These are phyloP conservation scores for Calliopum simillimum DNA, from an alignment of 2,888 invertebrate genomes.

Conservation along the genomic window DNA sequence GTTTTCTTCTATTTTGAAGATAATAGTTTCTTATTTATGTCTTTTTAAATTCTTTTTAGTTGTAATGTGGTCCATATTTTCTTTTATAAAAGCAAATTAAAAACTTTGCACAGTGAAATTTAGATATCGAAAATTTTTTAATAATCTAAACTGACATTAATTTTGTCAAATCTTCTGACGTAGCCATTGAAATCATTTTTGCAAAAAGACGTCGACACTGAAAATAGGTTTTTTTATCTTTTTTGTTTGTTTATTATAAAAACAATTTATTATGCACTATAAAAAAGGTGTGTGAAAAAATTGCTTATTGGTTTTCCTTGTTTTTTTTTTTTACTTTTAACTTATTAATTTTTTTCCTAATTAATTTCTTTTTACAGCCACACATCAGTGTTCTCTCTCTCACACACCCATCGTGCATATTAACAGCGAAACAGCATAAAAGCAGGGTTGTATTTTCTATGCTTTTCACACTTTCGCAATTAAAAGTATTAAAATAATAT, in stretches of 20 bases:
- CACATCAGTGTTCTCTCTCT: constrained; percentile 15
- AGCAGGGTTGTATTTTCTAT: constrained; percentile 3
- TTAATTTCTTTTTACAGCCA: background rate
- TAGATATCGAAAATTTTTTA: constrained; percentile 13
- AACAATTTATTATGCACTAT: constrained; percentile 4
- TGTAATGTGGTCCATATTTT: no score
- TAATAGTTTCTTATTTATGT: no score
- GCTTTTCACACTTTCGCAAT: constrained; percentile 13
- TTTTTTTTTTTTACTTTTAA: constrained; percentile 21
- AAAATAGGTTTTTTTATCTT: constrained; percentile 8
- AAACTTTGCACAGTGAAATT: no score
- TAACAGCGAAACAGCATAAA: background rate
- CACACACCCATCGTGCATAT: background rate
- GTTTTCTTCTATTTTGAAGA: no score
- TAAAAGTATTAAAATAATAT: background rate
- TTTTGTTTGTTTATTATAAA: background rate
- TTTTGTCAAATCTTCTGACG: constrained; percentile 28
- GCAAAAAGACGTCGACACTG: background rate
- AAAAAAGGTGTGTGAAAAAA: constrained; percentile 14
- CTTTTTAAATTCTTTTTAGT: no score
- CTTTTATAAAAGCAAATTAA: no score
- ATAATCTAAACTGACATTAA: constrained; percentile 23
- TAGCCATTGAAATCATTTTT: constrained; percentile 34
- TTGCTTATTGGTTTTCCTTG: constrained; percentile 21
- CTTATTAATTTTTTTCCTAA: constrained; percentile 21